A percentile compares a stretch with the other conserved stretches of the same genome.
These are phyloP conservation scores for Ophion obscuratus DNA, from an alignment of 2,888 invertebrate genomes.

Conservation along the genomic window DNA sequence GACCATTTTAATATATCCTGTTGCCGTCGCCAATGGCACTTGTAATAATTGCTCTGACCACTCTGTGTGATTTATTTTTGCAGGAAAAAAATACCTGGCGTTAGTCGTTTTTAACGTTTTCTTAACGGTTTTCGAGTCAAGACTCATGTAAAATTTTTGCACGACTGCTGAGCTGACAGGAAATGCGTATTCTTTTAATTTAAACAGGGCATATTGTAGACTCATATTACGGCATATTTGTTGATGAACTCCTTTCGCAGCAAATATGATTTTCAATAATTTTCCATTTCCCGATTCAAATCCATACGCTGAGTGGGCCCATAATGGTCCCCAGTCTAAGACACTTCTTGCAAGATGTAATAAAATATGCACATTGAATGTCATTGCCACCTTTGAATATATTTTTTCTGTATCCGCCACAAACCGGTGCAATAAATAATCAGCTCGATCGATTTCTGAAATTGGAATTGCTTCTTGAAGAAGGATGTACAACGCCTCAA, in stretches of 20 bases:
- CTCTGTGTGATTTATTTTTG: not conserved
- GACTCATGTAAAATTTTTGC: slow-evolving; percentile 2
- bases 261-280: not conserved
- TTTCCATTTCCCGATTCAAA: slow-evolving; percentile 29
- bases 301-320: slow-evolving; percentile 37
- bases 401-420: slow-evolving; percentile 7
- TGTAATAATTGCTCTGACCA: not conserved
- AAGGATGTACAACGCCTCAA: slow-evolving; percentile 31
- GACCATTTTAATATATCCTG: too few species aligned
- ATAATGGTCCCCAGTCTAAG: slow-evolving; percentile 38
- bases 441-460: too few species aligned
- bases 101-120: slow-evolving; percentile 18
- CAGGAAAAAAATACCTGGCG: slow-evolving; percentile 20
- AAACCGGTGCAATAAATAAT: too few species aligned
- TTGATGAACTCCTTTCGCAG: slow-evolving; percentile 35
- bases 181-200: slow-evolving; percentile 30
- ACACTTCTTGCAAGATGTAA: slow-evolving; percentile 38
- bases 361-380: slow-evolving; percentile 33
- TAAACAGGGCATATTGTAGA: slow-evolving; percentile 16
- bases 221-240: slow-evolving; percentile 25
- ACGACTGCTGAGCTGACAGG: slow-evolving; percentile 26
- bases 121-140: not conserved
- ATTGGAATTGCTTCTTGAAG: too few species aligned
- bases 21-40: too few species aligned
- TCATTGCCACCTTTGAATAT: slow-evolving; percentile 27